Conservation (phyloP, 2,113 vertebrate species). For the Semnornis frantzii region DNA sequence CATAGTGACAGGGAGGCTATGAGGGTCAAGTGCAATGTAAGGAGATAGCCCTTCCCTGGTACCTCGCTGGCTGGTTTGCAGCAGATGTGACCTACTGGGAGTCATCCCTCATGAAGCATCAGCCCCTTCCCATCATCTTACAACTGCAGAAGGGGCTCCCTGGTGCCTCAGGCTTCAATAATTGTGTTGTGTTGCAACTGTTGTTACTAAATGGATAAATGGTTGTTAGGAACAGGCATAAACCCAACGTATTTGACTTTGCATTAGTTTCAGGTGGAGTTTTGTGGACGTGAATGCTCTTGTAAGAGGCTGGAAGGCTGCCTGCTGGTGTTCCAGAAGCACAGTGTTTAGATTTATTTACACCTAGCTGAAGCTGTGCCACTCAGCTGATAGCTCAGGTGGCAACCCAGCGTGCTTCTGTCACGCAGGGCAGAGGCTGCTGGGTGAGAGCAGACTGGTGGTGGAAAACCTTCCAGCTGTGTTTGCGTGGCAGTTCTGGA, state of each 20-base stretch:
- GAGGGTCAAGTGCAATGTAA: constrained; percentile 1
- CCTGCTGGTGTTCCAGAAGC: not conserved
- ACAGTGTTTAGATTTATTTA: not conserved
- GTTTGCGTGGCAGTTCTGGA: not conserved
- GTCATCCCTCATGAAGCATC: not conserved
- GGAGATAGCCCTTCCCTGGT: not conserved
- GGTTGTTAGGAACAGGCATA: not conserved
- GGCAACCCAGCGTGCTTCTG: not conserved
- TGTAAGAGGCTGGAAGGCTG: not conserved
- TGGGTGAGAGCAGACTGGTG: not conserved
- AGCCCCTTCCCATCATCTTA: not conserved
- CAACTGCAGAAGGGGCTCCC: not conserved
- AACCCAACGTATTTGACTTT: not conserved
- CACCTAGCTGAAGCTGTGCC: not conserved
- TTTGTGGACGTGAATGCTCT: not conserved
- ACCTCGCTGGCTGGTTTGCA: not conserved
- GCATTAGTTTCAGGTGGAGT: not conserved
- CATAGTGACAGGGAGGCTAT: not conserved
- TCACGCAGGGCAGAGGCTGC: not conserved
- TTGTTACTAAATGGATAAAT: not conserved
- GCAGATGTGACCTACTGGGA: not conserved
- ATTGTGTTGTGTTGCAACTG: not conserved
- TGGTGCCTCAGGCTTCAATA: not conserved
- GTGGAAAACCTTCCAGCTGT: not conserved
- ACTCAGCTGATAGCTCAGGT: not conserved